These are phyloP conservation scores for Campoplex capitator DNA, from an alignment of 2,888 invertebrate genomes.

Conservation along the genomic window DNA sequence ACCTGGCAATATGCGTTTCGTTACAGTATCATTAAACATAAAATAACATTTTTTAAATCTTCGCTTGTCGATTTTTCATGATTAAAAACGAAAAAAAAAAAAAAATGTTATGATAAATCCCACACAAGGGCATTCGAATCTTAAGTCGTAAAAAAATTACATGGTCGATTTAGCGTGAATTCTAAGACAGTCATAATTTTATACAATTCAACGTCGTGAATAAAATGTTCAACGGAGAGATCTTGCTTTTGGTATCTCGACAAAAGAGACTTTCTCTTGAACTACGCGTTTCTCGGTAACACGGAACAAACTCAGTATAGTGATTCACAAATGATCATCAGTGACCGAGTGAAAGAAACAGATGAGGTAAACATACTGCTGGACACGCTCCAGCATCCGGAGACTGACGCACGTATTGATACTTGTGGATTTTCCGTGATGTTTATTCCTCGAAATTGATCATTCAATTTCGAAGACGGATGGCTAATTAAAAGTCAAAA, in stretches of 20 bases:
- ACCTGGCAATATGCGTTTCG: too few relatives aligned
- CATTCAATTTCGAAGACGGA: background rate
- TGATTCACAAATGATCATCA: conserved; percentile 50
- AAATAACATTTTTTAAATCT: background rate
- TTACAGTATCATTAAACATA: background rate
- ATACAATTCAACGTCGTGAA: conserved; percentile 22
- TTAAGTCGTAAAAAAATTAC: background rate
- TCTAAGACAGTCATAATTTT: conserved; percentile 12
- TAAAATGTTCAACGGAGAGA: conserved; percentile 50
- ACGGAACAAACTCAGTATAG: conserved; percentile 47
- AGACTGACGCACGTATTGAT: conserved; percentile 30
- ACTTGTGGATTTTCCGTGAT: background rate
- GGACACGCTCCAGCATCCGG: conserved; percentile 19
- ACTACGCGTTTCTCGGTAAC: conserved; percentile 38
- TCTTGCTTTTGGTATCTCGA: conserved; percentile 53
- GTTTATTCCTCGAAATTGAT: background rate
- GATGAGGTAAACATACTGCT: conserved; percentile 26
- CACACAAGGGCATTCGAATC: background rate
- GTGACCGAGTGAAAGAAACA: conserved; percentile 28
- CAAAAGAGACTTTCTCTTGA: conserved; percentile 62
- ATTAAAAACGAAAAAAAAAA: background rate
- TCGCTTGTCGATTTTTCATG: background rate
- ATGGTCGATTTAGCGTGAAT: background rate
- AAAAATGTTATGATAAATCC: background rate
- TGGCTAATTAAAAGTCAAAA: background rate